Evolutionary conservation across 2,113 vertebrate species (phyloP).

Genomic region (Epinephelus cyanopodus): DNA sequence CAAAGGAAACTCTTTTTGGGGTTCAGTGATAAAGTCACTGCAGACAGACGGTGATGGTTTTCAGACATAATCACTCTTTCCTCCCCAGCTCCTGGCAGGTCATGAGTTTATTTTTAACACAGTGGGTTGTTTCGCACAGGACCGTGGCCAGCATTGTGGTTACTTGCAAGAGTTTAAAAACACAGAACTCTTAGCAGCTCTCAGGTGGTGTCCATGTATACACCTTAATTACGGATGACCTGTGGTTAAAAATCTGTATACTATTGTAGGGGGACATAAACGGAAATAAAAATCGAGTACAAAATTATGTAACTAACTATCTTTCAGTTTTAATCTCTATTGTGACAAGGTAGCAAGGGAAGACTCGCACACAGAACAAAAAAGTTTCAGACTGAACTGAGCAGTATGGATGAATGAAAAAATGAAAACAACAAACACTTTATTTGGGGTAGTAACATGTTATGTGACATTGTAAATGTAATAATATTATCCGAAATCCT

Average conservation of each 20-base stretch:
- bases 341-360: too few species aligned
- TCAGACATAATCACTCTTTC: slow-evolving; percentile 17
- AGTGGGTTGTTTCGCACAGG: not conserved
- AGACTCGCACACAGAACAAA: too few species aligned
- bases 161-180: not conserved
- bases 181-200: too few species aligned
- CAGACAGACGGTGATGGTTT: slow-evolving; percentile 29
- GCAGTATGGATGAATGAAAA: too few species aligned
- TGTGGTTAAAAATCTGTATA: not conserved
- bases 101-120: slow-evolving; percentile 19
- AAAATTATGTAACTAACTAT: too few species aligned
- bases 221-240: not conserved
- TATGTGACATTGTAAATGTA: too few species aligned
- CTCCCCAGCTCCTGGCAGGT: slow-evolving; percentile 17
- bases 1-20: slow-evolving; percentile 24
- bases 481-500: too few species aligned
- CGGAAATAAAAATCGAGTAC: not conserved
- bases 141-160: not conserved
- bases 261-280: not conserved
- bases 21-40: slow-evolving; percentile 33
- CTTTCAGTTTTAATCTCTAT: not conserved
- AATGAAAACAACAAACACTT: too few species aligned
- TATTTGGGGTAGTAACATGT: too few species aligned
- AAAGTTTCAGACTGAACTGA: too few species aligned
- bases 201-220: not conserved